Evolutionary conservation across 2,797 vertebrate species (phyloP).

Genomic region (Myotis pilosus): DNA sequence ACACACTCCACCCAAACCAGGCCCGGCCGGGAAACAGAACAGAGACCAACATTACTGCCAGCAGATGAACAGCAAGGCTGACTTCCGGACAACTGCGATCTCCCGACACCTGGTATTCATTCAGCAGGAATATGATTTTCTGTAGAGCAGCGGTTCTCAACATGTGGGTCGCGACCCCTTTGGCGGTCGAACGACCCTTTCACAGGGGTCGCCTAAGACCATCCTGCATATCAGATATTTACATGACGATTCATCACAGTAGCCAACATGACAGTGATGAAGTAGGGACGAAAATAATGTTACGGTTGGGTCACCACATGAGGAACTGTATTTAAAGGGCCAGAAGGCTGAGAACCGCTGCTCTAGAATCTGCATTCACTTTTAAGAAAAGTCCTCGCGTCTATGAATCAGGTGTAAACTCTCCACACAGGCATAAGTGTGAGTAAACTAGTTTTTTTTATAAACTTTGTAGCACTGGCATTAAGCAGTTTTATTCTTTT

Average conservation of each 20-base stretch:
- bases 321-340: too few relatives aligned
- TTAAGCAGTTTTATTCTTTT: not conserved
- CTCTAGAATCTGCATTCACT: not conserved
- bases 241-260: too few relatives aligned
- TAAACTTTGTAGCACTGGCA: not conserved
- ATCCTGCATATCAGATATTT: too few relatives aligned
- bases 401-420: not conserved
- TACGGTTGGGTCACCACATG: too few relatives aligned
- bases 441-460: not conserved
- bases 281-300: too few relatives aligned
- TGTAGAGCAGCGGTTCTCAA: too few relatives aligned
- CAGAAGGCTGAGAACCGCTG: too few relatives aligned
- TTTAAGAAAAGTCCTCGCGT: not conserved
- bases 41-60: not conserved
- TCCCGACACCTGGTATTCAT: not conserved
- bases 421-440: not conserved
- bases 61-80: not conserved
- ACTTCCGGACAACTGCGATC: not conserved
- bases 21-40: not conserved
- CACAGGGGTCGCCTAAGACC: too few relatives aligned
- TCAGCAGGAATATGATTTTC: not conserved
- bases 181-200: too few relatives aligned
- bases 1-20: not conserved
- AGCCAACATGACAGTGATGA: too few relatives aligned
- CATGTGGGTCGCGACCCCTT: too few relatives aligned